Base-by-base conservation (phyloP, 2,888 invertebrate genomes). In the Yponomeuta sedellus region DNA sequence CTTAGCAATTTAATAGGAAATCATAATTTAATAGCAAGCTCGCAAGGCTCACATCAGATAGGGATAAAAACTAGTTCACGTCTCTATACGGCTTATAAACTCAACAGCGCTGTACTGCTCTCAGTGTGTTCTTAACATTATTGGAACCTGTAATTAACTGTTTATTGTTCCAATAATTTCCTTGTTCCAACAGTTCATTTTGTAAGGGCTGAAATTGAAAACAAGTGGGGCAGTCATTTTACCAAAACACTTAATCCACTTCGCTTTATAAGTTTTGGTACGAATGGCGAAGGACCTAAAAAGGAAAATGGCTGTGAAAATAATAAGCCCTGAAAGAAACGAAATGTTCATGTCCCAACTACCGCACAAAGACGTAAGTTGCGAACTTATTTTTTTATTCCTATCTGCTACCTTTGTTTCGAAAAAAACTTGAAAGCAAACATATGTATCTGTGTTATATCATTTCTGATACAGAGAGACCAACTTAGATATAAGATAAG, bases 291-390 rank as follows among this genome's bases (percentile, higher is more conserved):
- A 12, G 44, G 44, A 52, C 12, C 16, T 52, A 4, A 12, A 12
- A 1, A 52, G 16, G 5, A 52, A 52, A 0, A 16, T 16, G 44
- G 44, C 44, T 5, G 44, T 16, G 16, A 52, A 52, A 52, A 16
- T 16, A 16, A 52, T 1, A 16, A 52, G 44, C 44, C 44, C 44
- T 8, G 44, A 52, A 52, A 52, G 44, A 52, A 59, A 59, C 11
- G 11, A 22, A 22, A 12, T 22, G 20, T 59, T 59, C 20, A 22
- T 25, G 25, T 20, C 20, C 20, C 59, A 59, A 20, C 22, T 59
- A 12, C 59, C 59, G 25, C 59, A 59, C 59, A 59, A 0, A 11
- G 59, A 59, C 20, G 59, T 59, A 59, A 59, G 59, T 59, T 11
- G 12, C 25, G n/a, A 22, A 8, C 10, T 59, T 25, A 12, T 12